Conservation (phyloP, 2,113 vertebrate species). For the Lagenorhynchus albirostris region DNA sequence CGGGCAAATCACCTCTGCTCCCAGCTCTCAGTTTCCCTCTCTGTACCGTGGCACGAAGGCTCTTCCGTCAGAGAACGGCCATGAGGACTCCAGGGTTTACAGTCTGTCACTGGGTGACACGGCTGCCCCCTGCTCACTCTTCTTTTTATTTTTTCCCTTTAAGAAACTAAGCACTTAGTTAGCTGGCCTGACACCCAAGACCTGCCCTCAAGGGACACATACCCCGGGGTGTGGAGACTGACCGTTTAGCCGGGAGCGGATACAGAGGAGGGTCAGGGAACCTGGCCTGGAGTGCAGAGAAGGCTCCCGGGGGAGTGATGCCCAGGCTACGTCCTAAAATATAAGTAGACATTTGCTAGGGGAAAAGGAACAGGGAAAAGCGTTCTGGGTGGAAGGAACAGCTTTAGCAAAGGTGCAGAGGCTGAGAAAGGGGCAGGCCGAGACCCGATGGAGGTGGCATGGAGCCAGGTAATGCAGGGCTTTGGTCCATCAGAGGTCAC, state of each 20-base stretch:
- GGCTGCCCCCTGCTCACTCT: too few relatives aligned
- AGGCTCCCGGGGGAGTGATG: neutral
- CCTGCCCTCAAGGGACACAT: neutral
- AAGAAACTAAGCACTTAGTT: neutral
- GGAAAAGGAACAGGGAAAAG: neutral
- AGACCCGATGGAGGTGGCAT: neutral
- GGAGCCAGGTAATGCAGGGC: neutral
- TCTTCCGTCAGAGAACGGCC: fast-evolving
- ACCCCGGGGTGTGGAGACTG: fast-evolving
- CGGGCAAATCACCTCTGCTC: neutral
- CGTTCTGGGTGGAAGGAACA: neutral
- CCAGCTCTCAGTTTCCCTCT: neutral
- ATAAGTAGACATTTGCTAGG: neutral
- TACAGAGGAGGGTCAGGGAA: neutral
- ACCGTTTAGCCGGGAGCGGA: neutral
- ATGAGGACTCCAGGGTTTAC: neutral
- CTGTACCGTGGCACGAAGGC: neutral
- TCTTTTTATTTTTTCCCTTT: neutral
- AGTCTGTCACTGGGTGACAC: neutral
- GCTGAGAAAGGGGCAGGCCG: neutral
- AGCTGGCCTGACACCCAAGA: neutral
- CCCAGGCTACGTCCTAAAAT: neutral
- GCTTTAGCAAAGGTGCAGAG: neutral
- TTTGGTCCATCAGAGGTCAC: neutral
- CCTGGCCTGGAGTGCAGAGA: neutral